Conservation (phyloP, 30 jellyfish, hydroid and myxozoan genomes). For the Haliclystus octoradiatus region DNA sequence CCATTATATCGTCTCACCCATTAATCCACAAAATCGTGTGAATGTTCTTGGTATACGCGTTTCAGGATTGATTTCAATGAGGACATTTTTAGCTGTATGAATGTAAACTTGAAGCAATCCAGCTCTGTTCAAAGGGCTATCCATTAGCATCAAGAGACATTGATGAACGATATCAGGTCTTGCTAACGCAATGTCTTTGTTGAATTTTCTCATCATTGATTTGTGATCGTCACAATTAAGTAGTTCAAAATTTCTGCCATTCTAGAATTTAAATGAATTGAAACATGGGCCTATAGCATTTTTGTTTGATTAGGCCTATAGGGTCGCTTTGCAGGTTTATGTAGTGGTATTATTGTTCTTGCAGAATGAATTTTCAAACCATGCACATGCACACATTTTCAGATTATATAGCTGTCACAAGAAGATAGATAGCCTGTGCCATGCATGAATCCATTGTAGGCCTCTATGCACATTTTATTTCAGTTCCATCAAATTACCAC, state of each 20-base stretch:
- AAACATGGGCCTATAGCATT: background rate
- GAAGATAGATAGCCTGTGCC: too few species aligned
- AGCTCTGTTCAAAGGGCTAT: conserved; percentile 94
- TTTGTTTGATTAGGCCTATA: background rate
- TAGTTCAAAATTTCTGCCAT: conserved; percentile 78
- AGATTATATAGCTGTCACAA: too few species aligned
- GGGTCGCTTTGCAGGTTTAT: too few species aligned
- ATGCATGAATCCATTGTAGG: too few species aligned
- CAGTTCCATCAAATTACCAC: too few species aligned
- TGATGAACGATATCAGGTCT: conserved; percentile 94
- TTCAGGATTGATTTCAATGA: conserved; percentile 92
- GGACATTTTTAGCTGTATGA: conserved; percentile 73
- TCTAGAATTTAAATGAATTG: conserved; percentile 13
- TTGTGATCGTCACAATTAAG: conserved; percentile 89
- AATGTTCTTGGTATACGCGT: conserved; percentile 93
- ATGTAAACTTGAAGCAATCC: conserved; percentile 90
- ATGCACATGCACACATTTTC: too few species aligned
- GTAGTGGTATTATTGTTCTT: too few species aligned
- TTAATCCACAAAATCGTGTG: conserved; percentile 78
- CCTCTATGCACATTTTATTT: too few species aligned
- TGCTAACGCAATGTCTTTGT: conserved; percentile 53
- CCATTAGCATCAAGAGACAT: conserved; percentile 87
- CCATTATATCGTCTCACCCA: conserved; percentile 42
- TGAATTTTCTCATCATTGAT: conserved; percentile 53
- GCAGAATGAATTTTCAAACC: too few species aligned